These are phyloP conservation scores for Pherbina coryleti DNA, from an alignment of 2,888 invertebrate species.

Conservation along the genomic window DNA sequence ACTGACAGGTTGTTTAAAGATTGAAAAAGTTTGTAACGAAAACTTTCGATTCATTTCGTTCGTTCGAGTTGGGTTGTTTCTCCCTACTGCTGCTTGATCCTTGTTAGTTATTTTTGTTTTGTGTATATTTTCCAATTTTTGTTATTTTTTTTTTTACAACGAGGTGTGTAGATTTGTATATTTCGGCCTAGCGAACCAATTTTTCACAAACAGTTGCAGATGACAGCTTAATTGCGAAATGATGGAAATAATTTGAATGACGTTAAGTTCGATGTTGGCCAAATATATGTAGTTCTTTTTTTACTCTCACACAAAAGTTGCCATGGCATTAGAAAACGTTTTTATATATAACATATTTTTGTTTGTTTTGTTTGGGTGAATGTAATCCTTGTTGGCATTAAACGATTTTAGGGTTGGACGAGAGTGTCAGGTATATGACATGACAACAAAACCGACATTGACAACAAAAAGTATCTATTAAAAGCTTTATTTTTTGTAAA, in stretches of 20 bases:
- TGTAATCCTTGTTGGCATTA: no score
- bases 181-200: constrained; percentile 6
- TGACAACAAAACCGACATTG: no score
- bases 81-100: not conserved
- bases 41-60: constrained; percentile 23
- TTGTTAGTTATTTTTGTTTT: not conserved
- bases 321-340: no score
- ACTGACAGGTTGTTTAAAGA: constrained; percentile 31
- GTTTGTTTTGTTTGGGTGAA: no score
- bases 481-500: no score
- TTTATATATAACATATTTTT: no score
- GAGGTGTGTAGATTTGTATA: not conserved
- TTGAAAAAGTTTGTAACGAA: constrained; percentile 16
- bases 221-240: constrained; percentile 25
- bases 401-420: no score
- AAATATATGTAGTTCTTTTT: no score
- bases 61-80: not conserved
- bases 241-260: constrained; percentile 25
- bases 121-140: not conserved
- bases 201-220: constrained; percentile 12
- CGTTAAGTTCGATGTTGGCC: not conserved
- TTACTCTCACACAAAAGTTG: no score
- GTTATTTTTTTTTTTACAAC: not conserved
- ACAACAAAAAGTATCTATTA: no score
- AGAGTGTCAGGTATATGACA: no score